Evolutionary conservation across 1,140 invertebrate genomes (phyloP).

Genomic region (Mactra quadrangularis): DNA sequence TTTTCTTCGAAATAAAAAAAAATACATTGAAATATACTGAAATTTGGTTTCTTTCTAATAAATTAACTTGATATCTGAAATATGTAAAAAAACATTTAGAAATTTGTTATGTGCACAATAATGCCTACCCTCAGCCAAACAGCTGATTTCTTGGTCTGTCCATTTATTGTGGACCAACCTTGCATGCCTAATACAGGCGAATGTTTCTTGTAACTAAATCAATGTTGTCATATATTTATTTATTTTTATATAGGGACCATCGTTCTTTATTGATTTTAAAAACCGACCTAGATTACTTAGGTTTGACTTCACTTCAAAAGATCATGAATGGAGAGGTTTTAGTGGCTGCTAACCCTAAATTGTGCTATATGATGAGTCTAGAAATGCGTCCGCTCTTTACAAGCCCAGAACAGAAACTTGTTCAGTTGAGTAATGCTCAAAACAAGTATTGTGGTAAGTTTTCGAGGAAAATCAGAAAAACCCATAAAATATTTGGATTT

Average conservation of each 20-base stretch:
- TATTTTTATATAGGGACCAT: conserved; percentile 26
- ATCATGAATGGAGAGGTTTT: conserved; percentile 94
- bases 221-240: conserved; percentile 30
- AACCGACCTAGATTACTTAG: conserved; percentile 74
- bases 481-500: too few species aligned
- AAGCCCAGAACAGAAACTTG: conserved; percentile 62
- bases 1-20: too few species aligned
- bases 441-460: conserved; percentile 91
- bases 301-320: conserved; percentile 92
- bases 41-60: too few species aligned
- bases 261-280: conserved; percentile 70
- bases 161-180: too few species aligned
- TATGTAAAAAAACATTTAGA: too few species aligned
- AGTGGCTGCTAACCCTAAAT: conserved; percentile 94
- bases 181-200: too few species aligned
- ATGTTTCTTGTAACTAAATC: too few species aligned
- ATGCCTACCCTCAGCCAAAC: too few species aligned
- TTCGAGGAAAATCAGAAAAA: background rate
- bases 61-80: too few species aligned
- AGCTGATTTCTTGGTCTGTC: too few species aligned
- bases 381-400: conserved; percentile 92
- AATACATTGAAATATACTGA: too few species aligned
- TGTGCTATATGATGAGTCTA: conserved; percentile 95
- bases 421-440: conserved; percentile 90
- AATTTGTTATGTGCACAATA: too few species aligned